Base-by-base conservation (phyloP, 2,888 invertebrate genomes). In the Podotricha telesiphe region DNA sequence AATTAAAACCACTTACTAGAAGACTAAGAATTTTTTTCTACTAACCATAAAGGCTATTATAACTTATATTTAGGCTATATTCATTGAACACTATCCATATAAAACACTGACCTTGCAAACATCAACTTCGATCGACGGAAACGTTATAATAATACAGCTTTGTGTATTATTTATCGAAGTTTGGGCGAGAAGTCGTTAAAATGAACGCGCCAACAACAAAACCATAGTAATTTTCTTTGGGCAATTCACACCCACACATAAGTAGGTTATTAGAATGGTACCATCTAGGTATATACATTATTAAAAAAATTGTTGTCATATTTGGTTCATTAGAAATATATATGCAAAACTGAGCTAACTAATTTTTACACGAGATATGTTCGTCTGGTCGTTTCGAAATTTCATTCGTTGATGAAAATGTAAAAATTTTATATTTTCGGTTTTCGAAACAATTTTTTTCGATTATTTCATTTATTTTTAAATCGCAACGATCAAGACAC, bases 91-190 rank as follows among this genome's bases (percentile, higher is more conserved):
- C 4, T 22, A n/a, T 7, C 7, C 28, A 53, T 8, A 53, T 51
- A 20, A 55, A 56, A 13, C 20, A 19, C 40, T 20, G 58, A 58
- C 58, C 42, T 58, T 58, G 58, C n/a, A 4, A 58, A n/a, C 58
- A 11, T n/a, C 45, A 15, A 42, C 59, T 42, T 59, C 22, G 22
- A 45, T 59, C n/a, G 3, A 42, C 15, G 3, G 8, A 42, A 20
- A 58, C 28, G 6, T 4, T 6, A 28, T 28, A 28, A 42, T 42
- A 58, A 7, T 58, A 58, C 40, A 22, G 19, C 20, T n/a, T 45
- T 22, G n/a, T n/a, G 20, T 45, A 42, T 22, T 59, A 45, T 45
- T 22, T 45, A 45, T 45, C 45, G 15, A 7, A 5, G 45, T 45
- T 34, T 8, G 10, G 55, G 4, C 8, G 1, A 55, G 34, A 34